A percentile compares a stretch with the other conserved stretches of the same genome.
Evolutionary conservation across 2,113 vertebrate species (phyloP).

Genomic region (Centrocercus urophasianus): DNA sequence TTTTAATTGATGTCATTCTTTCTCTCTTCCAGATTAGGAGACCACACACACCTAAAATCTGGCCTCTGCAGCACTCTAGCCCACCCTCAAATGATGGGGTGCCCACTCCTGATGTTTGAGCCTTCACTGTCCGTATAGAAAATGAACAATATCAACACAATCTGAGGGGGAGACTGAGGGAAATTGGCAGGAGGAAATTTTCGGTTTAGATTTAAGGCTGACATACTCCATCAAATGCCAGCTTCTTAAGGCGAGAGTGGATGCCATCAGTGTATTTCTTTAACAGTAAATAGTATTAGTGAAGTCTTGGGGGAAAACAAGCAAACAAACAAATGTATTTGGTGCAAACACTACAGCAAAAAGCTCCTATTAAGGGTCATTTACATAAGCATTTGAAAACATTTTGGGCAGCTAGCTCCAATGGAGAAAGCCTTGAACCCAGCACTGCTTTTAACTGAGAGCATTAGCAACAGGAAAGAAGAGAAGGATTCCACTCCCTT

Average conservation of each 20-base stretch:
- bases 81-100: background rate
- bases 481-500: background rate
- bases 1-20: background rate
- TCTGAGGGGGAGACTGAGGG: background rate
- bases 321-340: background rate
- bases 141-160: background rate
- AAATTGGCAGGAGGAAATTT: background rate
- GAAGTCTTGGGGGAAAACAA: background rate
- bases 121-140: background rate
- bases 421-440: background rate
- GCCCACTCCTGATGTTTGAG: background rate
- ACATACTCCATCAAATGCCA: background rate
- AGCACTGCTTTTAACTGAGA: background rate
- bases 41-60: background rate
- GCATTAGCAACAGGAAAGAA: background rate
- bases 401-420: background rate
- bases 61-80: background rate
- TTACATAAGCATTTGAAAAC: slow-evolving; percentile 13
- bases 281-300: slow-evolving; percentile 1
- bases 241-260: background rate
- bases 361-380: background rate
- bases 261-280: background rate
- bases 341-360: background rate
- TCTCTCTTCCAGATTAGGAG: background rate
- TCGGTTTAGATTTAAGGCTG: background rate